Base-by-base conservation (phyloP, 2,113 vertebrate genomes). In the Hydropotes inermis region DNA sequence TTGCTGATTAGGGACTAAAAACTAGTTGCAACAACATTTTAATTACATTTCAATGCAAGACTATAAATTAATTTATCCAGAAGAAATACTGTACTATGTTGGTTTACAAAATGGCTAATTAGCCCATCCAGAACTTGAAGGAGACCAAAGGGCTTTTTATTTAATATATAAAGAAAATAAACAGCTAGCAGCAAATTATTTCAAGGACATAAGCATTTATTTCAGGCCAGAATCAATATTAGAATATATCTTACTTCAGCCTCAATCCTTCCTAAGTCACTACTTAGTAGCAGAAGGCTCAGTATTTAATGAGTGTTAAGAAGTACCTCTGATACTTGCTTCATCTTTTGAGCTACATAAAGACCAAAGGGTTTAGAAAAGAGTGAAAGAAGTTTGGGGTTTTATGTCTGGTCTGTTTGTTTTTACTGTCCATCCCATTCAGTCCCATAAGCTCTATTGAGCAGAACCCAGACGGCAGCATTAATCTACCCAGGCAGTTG, bases 121-220 rank as follows among this genome's bases (percentile, higher is more conserved):
- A 95, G 60, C 50, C 1, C 60, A 95, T 83, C 16, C 52, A 96
- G 9, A 91, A 36, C 79, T 96, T 97, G 58, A 96, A 97, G 54
- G 43, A 97, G 64, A 96, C 78, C 95, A 96, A 97, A 87, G 21
- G 64, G 97, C 70, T 95, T 94, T 82, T 81, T 84, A 82, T 97
- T 96, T 94, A 93, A 98, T 92, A 87, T 85, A 96, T 78, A 96
- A 96, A 87, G 91, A 97, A 98, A 97, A 98, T 97, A 89, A 90
- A 96, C 45, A 27, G 94, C 57, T 58, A 97, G 1, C 15, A 97
- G 87, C 88, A 97, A 96, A 97, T 97, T 89, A 97, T 97, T 95
- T 97, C 97, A 95, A 94, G 89, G 87, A 94, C 39, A 83, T 54
- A 96, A 98, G 97, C 91, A 96, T 92, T 94, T 97, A 94, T 96